Evolutionary conservation across 2,888 invertebrate genomes (phyloP).

Genomic region (Drosophila lacicola): DNA sequence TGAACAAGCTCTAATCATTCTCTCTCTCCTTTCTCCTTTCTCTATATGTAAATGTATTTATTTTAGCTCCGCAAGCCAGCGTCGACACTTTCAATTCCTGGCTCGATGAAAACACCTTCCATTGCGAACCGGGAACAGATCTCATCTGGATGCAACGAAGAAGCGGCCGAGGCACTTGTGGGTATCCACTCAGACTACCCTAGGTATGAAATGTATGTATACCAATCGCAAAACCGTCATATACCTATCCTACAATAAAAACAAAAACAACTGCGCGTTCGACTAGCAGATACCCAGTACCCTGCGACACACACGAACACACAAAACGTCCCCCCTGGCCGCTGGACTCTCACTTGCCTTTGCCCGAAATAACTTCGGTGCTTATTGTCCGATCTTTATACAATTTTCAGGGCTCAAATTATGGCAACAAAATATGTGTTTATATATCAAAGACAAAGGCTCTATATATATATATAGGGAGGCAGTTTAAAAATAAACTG

Average conservation of each 20-base stretch:
- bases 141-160: conserved; percentile 89
- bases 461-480: no score
- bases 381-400: no score
- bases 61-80: conserved; percentile 97
- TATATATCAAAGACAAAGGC: no score
- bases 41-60: conserved; percentile 3
- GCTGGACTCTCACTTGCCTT: no score
- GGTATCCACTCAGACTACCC: conserved; percentile 96
- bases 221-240: conserved; percentile 52
- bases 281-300: no score
- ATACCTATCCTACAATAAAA: conserved; percentile 8
- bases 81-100: conserved; percentile 98
- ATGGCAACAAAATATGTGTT: no score
- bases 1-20: not conserved
- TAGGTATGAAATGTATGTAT: conserved; percentile 85
- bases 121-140: conserved; percentile 87
- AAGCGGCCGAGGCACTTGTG: conserved; percentile 95
- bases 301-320: no score
- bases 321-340: no score
- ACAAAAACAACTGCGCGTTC: not conserved
- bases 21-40: not conserved
- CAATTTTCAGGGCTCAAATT: no score
- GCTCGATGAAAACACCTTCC: conserved; percentile 92
- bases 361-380: no score
- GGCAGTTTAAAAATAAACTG: no score